Evolutionary conservation across 2,888 invertebrate species (phyloP).

Genomic region (Cheilosia grossa): DNA sequence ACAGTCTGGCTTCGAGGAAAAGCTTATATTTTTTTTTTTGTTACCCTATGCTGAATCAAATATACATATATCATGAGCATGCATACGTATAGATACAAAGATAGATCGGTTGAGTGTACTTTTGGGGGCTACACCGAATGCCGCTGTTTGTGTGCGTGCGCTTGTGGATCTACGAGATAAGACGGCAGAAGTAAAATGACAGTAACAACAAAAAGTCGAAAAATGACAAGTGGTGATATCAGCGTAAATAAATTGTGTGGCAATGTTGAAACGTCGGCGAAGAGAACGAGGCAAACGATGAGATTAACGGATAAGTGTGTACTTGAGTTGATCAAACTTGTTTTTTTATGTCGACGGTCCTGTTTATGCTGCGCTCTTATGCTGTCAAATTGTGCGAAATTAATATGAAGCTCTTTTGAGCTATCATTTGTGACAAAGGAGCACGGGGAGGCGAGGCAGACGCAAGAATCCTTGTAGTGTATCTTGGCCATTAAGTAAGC

Average conservation of each 20-base stretch:
- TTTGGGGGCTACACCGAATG: not conserved
- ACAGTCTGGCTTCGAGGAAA: not conserved
- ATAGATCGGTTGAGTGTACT: not conserved
- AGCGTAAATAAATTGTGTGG: conserved; percentile 33
- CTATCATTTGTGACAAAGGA: not conserved
- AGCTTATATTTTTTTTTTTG: conserved; percentile 31
- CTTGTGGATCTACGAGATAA: not conserved
- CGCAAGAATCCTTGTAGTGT: not conserved
- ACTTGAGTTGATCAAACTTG: conserved; percentile 58
- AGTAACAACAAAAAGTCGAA: conserved; percentile 29
- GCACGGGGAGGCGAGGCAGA: not conserved
- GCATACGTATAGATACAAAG: not conserved
- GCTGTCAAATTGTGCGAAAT: conserved; percentile 38
- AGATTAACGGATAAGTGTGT: conserved; percentile 46
- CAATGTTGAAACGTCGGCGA: conserved; percentile 9
- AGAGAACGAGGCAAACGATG: conserved; percentile 35
- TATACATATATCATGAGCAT: not conserved
- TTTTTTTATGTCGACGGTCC: conserved; percentile 11
- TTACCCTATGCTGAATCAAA: conserved; percentile 21
- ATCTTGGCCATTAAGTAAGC: not conserved
- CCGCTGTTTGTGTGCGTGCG: not conserved
- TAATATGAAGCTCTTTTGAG: conserved; percentile 24
- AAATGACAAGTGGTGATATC: not conserved
- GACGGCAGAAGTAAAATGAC: conserved; percentile 38
- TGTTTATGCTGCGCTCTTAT: conserved; percentile 49